Base-by-base conservation (phyloP, 92 coral and sea anemone species). In the Anthopleura xanthogrammica region DNA sequence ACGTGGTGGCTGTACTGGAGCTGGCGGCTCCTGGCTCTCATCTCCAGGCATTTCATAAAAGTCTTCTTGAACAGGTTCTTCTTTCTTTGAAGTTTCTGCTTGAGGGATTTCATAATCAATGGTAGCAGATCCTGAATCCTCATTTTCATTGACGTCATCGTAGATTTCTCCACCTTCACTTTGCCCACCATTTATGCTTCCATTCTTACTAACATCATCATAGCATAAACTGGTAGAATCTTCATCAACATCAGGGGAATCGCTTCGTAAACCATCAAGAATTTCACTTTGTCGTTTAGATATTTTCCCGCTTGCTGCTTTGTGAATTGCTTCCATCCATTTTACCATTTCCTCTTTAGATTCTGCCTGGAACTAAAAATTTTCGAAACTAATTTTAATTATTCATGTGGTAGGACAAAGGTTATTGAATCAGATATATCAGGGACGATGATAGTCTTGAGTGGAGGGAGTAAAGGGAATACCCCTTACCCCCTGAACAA, bases 341-440 rank as follows among this genome's bases (percentile, higher is more conserved):
- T 72, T 86, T 1, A 86, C 95, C 39, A 88, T 56, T 54, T 94
- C 98, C 36, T 88, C 87, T 77, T 88, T 86, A 14, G 89, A 84
- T 40, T 80, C 89, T 5, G 88, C 78, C 83, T 89, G 88, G 78
- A 97, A 97, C 99, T 97, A 86, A 55, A 82, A 76, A 0, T 5
- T 62, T 19, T 5, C 29, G 3, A 19, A 1, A 10, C 4, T 62
- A 5, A 19, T 19, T 62, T 5, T 19, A 62, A 20, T 62, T 7
- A 5, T 62, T 62, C 29, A 0, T 62, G 22, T 62, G 29, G 17
- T 62, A 2, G 22, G 22, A 19, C 70, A 19, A 19, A 62, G 5
- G 2, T 5, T 20, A 60, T 17, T 62, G 5, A 62, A 29, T 29
- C 36, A 29, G 36, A 29, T 50, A 5, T 50, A 50, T 50, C 54